Evolutionary conservation across 1,140 invertebrate species (phyloP).

Genomic region (Helicoverpa armigera): DNA sequence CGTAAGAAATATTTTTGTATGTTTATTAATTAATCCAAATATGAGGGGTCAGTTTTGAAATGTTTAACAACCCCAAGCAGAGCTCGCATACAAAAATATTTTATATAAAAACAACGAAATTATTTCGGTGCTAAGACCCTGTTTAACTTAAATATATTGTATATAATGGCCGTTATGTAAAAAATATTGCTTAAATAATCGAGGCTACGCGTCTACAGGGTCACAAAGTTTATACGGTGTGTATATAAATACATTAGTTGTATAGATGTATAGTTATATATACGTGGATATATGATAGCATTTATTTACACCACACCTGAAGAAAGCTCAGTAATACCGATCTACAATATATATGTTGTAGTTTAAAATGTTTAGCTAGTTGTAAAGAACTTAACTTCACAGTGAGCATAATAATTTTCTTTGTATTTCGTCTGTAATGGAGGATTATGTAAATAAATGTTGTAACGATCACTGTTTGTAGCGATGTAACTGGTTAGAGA

Average conservation of each 20-base stretch:
- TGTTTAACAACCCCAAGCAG: slow-evolving; percentile 22
- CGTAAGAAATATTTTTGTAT: slow-evolving; percentile 43
- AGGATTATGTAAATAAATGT: slow-evolving; percentile 35
- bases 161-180: slow-evolving; percentile 66
- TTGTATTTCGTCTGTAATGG: slow-evolving; percentile 40
- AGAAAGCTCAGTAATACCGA: slow-evolving; percentile 81
- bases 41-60: slow-evolving; percentile 30
- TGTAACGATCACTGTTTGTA: slow-evolving; percentile 31
- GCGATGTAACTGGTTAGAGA: slow-evolving; percentile 12
- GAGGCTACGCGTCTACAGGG: slow-evolving; percentile 79
- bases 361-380: slow-evolving; percentile 48
- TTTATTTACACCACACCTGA: slow-evolving; percentile 85
- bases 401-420: slow-evolving; percentile 52
- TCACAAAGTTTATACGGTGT: slow-evolving; percentile 73
- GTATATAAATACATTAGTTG: slow-evolving; percentile 65
- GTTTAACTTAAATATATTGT: slow-evolving; percentile 46
- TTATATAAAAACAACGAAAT: slow-evolving; percentile 38
- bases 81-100: slow-evolving; percentile 39
- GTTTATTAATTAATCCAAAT: slow-evolving; percentile 32
- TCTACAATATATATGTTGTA: slow-evolving; percentile 56
- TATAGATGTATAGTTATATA: slow-evolving; percentile 55
- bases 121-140: slow-evolving; percentile 47
- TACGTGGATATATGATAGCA: slow-evolving; percentile 73
- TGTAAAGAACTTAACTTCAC: slow-evolving; percentile 48
- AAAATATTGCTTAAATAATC: slow-evolving; percentile 66